Percentiles rank a stretch among this genome's conserved stretches.
Evolutionary conservation across 2,797 vertebrate genomes (phyloP).

Genomic region (Urosaurus nigricauda): DNA sequence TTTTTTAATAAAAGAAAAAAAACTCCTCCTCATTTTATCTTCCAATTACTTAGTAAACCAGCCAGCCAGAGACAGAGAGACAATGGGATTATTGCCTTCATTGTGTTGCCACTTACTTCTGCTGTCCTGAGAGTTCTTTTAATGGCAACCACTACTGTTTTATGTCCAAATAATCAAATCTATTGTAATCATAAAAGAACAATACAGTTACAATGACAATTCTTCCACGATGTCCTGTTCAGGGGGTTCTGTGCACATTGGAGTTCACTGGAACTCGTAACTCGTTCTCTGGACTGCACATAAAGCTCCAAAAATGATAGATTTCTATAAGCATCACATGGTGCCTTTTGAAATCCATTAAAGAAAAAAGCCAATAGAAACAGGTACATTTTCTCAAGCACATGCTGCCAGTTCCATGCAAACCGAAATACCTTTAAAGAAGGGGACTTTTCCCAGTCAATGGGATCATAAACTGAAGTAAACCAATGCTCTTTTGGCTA

Average conservation of each 20-base stretch:
- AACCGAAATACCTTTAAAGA: background rate
- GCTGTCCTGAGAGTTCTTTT: constrained; percentile 57
- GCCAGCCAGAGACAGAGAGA: background rate
- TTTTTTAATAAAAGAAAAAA: background rate
- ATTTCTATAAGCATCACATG: constrained; percentile 35
- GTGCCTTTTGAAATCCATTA: constrained; percentile 25
- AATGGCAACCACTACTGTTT: constrained; percentile 60
- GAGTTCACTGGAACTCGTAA: constrained; percentile 56
- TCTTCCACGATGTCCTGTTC: constrained; percentile 42
- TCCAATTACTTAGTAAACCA: constrained; percentile 70
- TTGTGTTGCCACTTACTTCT: constrained; percentile 53
- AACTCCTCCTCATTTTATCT: constrained; percentile 58
- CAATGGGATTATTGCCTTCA: constrained; percentile 53
- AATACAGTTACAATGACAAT: constrained; percentile 56
- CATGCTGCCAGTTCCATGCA: background rate
- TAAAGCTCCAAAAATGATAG: constrained; percentile 46
- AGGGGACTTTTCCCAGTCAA: background rate
- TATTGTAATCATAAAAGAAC: constrained; percentile 65
- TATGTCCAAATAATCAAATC: constrained; percentile 73
- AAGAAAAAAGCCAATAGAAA: background rate
- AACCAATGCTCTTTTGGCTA: background rate
- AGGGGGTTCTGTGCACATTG: constrained; percentile 55
- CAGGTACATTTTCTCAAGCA: background rate
- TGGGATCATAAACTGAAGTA: background rate
- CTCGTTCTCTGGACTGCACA: constrained; percentile 17